Base-by-base conservation (phyloP, 1,140 invertebrate genomes). In the Drosophila jambulina region DNA sequence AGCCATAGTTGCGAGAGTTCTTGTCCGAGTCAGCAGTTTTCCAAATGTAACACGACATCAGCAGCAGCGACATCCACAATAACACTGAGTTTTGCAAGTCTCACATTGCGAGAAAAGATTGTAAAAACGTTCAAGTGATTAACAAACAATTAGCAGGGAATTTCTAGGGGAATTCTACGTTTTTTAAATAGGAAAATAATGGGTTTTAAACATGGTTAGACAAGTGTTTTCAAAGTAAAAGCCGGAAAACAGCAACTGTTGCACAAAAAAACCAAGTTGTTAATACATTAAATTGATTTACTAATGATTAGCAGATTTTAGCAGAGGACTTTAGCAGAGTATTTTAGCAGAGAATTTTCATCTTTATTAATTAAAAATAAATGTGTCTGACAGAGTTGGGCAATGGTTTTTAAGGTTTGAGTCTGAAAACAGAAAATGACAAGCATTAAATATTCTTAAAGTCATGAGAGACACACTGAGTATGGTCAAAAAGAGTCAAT, bases 11-110 rank as follows among this genome's bases (percentile, higher is more conserved):
- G 58, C 34, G 40, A 46, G 29, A 78, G 25, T 75, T 71, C 64
- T 72, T 71, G 51, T 25, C 42, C 60, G 69, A 71, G 70, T 80
- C 83, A 88, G 84, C 84, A 77, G 60, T 72, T 86, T 70, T 70
- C 58, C 67, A 70, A 70, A n/a, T 70, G 62, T 70, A 70, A 78
- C 78, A 25, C 45, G 45, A 48, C 45, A 48, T 48, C 45, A 25
- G 15, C 23, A 77, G 48, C 56, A 77, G 46, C 46, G 46, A 74
- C 54, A 49, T 34, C 27, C 48, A 65, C 29, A 42, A 53, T 51
- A 32, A 71, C 42, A 48, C n/a, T 67, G 71, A 60, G 54, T 87
- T 81, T 87, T 78, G 85, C 77, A 88, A 84, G 74, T 27, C 45
- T 36, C 56, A 86, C 78, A 88, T 53, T 43, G 64, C 23, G 46